Evolutionary conservation across 2,888 invertebrate genomes (phyloP), one percentile per base, ranked within the genome.

Genomic region (Coleophora deauratella): DNA sequence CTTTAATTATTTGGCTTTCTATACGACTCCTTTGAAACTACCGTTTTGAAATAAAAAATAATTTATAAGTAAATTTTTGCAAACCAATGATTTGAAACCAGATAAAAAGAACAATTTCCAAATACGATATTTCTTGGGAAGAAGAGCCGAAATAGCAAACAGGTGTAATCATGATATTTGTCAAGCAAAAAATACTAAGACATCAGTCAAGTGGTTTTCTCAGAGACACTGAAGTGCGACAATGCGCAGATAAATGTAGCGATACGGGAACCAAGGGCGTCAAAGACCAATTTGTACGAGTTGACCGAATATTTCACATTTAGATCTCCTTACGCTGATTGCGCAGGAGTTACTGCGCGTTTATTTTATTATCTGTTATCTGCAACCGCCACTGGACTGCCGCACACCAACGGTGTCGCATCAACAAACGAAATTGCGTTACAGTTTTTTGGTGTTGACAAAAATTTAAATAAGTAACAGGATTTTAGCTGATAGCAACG

Each of bases 261-360:
- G 81, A 82, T 81, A 75, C 3, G 6, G 21, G 62, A 45, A 31
- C 39, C 44, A 47, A 49, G 66, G 72, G 76, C 74, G 75, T 72
- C 70, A 74, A 77, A 76, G 66, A 59, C 59, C 70, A 66, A 76
- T 82, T 80, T 77, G 77, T 78, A 65, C 62, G 58, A 66, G 66
- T 57, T 60, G 64, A 61, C 71, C 66, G 65, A 71, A 78, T 74
- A 66, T 57, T 59, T 54, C 50, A 52, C 62, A 59, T 63, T 68
- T 64, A 69, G 77, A 77, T 78, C 52, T 54, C 49, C 57, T 53
- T 41, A 50, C 47, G 45, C 51, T 57, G 75, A 78, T 76, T 68
- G 54, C 51, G 44, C 44, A 51, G 59, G 65, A 62, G 52, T 64
- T 60, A 70, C 21, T 72, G 54, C 43, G 43, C 41, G 52, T 52